phyloP scores from a whole-genome alignment of 2,888 invertebrate genomes.

The Sesia apiformis region DNA sequence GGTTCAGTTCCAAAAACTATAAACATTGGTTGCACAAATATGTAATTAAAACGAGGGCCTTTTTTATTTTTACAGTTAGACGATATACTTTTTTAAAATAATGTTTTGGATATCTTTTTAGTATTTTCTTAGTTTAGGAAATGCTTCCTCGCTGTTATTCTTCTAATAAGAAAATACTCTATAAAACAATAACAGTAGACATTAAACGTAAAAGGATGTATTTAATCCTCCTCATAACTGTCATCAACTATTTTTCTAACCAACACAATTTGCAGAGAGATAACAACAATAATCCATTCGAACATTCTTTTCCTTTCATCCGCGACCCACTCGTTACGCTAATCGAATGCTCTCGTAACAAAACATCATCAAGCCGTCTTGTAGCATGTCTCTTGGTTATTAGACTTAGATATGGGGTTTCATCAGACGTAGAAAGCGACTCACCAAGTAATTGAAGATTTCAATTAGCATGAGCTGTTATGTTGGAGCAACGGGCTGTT shows the following conservation, averaged over 20 bases:
- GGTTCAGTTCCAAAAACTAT: no score
- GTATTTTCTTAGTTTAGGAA: no score
- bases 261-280: constrained; percentile 5
- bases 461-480: constrained; percentile 52
- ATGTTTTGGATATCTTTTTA: no score
- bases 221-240: no score
- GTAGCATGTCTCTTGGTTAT: constrained; percentile 33
- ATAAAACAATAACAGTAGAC: no score
- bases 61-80: no score
- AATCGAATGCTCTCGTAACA: constrained; percentile 12
- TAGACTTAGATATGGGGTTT: constrained; percentile 31
- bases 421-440: constrained; percentile 22
- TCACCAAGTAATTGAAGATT: constrained; percentile 43
- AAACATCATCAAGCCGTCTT: constrained; percentile 6
- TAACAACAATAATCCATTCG: constrained; percentile 7
- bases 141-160: no score
- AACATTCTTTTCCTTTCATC: constrained; percentile 9
- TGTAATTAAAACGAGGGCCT: no score
- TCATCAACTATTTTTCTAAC: not conserved
- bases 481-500: constrained; percentile 35
- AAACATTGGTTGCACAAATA: no score
- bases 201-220: no score
- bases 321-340: constrained; percentile 14
- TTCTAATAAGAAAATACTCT: no score
- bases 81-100: no score